These are phyloP conservation scores for Salarias fasciatus DNA, from an alignment of 2,797 vertebrate genomes.

Conservation along the genomic window DNA sequence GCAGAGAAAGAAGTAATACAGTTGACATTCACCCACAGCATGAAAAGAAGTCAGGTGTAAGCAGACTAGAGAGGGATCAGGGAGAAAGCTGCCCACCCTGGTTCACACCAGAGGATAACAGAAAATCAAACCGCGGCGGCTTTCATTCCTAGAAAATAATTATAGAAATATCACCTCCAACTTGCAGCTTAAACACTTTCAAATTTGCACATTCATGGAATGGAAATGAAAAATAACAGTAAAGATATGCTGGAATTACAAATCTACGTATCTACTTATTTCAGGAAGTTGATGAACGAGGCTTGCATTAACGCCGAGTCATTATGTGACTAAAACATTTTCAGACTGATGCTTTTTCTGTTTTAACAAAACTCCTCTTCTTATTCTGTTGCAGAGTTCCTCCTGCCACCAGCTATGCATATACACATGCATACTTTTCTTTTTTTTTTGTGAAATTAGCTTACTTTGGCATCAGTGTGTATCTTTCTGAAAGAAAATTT, in stretches of 20 bases:
- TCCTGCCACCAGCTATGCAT: not conserved
- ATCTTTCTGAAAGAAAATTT: not conserved
- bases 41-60: slow-evolving; percentile 53
- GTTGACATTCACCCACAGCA: slow-evolving; percentile 65
- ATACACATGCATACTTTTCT: not conserved
- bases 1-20: slow-evolving; percentile 60
- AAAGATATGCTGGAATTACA: too few relatives aligned
- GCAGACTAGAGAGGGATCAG: slow-evolving; percentile 32
- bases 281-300: too few relatives aligned
- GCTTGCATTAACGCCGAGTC: too few relatives aligned
- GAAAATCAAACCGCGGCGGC: slow-evolving; percentile 12
- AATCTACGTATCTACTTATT: too few relatives aligned
- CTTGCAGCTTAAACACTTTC: not conserved
- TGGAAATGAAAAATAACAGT: not conserved
- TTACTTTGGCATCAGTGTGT: not conserved
- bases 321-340: too few relatives aligned
- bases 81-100: slow-evolving; percentile 34
- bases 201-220: not conserved
- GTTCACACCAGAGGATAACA: slow-evolving; percentile 28
- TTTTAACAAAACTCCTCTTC: too few relatives aligned
- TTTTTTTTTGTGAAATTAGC: not conserved
- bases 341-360: too few relatives aligned
- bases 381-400: too few relatives aligned
- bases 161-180: slow-evolving; percentile 19
- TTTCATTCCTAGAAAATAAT: slow-evolving; percentile 21